These are phyloP conservation scores for Takifugu bimaculatus DNA, from an alignment of 2,113 vertebrate genomes.

Conservation along the genomic window DNA sequence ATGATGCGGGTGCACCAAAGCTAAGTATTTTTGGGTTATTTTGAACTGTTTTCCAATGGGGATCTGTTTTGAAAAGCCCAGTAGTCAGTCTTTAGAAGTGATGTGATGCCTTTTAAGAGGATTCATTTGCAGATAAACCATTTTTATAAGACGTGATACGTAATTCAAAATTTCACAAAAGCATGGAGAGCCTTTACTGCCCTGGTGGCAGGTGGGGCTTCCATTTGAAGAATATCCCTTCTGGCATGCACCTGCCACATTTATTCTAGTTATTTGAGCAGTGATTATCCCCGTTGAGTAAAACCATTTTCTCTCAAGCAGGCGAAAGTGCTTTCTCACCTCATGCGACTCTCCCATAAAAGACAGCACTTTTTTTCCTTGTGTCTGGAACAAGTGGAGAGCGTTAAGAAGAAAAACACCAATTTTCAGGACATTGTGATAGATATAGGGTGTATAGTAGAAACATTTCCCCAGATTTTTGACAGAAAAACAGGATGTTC, in stretches of 20 bases:
- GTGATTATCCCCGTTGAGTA: conserved; percentile 24
- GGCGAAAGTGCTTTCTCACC: conserved; percentile 19
- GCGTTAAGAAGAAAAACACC: conserved; percentile 7
- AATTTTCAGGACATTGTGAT: conserved; percentile 2
- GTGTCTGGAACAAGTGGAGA: conserved; percentile 7
- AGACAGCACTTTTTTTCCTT: not conserved
- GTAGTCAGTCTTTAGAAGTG: no score
- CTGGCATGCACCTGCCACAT: conserved; percentile 53
- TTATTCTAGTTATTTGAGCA: conserved; percentile 18
- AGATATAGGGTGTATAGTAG: no score
- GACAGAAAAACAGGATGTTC: no score
- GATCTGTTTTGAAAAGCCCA: no score
- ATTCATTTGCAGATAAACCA: no score
- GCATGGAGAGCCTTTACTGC: conserved; percentile 45
- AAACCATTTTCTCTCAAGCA: conserved; percentile 27
- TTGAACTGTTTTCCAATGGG: no score
- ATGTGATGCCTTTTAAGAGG: no score
- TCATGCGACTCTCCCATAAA: conserved; percentile 9
- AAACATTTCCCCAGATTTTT: no score
- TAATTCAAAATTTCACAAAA: not conserved
- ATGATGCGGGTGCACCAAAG: no score
- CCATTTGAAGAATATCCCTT: conserved; percentile 49
- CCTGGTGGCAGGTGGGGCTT: conserved; percentile 23
- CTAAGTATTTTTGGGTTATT: no score
- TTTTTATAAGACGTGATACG: no score